These are phyloP conservation scores for Drosophila pseudotakahashii DNA, from an alignment of 2,888 invertebrate species.

Conservation along the genomic window DNA sequence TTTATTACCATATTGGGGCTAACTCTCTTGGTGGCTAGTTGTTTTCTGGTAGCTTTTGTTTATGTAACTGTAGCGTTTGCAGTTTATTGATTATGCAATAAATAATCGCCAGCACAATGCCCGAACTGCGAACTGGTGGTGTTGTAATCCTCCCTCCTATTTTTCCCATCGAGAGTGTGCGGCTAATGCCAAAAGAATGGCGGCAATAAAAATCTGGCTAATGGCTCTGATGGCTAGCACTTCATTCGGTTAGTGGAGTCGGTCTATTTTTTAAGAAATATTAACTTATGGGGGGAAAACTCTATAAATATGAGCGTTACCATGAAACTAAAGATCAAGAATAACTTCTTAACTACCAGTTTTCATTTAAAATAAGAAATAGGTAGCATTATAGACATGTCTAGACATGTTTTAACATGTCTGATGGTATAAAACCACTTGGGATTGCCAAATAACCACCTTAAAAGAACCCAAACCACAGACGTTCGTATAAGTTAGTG, in stretches of 20 bases:
- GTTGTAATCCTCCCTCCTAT: constrained; percentile 46
- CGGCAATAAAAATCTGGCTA: constrained; percentile 54
- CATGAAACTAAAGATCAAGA: too few relatives aligned
- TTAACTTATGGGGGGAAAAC: too few relatives aligned
- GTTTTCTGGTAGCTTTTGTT: constrained; percentile 69
- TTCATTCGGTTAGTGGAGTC: constrained; percentile 9
- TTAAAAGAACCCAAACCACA: neutral
- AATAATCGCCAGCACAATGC: constrained; percentile 74
- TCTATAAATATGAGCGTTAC: too few relatives aligned
- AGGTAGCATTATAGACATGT: too few relatives aligned
- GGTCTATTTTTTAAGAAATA: neutral
- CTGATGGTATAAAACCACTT: too few relatives aligned
- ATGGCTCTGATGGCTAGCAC: constrained; percentile 34
- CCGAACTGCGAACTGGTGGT: constrained; percentile 39
- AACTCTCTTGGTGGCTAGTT: constrained; percentile 65
- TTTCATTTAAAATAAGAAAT: too few relatives aligned
- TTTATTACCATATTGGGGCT: constrained; percentile 77
- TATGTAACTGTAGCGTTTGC: constrained; percentile 77
- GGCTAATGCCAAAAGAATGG: constrained; percentile 49
- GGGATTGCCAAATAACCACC: neutral
- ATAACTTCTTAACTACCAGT: too few relatives aligned
- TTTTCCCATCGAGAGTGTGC: constrained; percentile 33
- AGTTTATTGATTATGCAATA: constrained; percentile 79
- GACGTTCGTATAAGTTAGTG: neutral
- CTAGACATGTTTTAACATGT: too few relatives aligned